Evolutionary conservation across 2,113 vertebrate genomes (phyloP), one percentile per base, ranked within the genome.

Genomic region (Lanius ludovicianus): DNA sequence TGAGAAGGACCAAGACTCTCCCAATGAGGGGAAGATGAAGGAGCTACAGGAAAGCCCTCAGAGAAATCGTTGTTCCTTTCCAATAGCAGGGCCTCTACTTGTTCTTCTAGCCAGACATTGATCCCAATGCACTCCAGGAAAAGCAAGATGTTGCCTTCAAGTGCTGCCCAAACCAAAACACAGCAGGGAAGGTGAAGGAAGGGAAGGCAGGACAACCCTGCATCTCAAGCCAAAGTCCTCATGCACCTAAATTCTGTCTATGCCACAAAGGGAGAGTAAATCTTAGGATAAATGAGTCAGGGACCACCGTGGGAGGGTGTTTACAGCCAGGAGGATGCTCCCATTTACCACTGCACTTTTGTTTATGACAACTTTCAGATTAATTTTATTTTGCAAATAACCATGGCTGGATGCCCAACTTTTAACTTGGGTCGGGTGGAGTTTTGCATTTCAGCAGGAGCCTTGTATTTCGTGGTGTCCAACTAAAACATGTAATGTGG

Each of bases 401-500:
- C 68, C 84, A 10, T 79, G 84, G 93, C 87, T 44, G 57, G 35
- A 65, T 90, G 92, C 89, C 93, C 13, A 30, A 47, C 57, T 85
- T 82, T 87, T 91, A 96, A 80, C 84, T 83, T 65, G 2, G 9
- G 86, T 70, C 1, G 21, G 84, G 86, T 90, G 95, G 91, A 1
- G 33, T 69, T 89, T 67, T 96, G 53, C 80, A 24, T 81, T 96
- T 95, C 83, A 93, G 91, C 89, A 95, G 87, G 90, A 91, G 75
- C 79, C 83, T 90, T 86, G 60, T 19, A 30, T 93, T 84, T 84
- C 56, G 19, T 64, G 81, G 84, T 79, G 89, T 97, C 97, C 97
- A 97, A 97, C 84, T 88, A 94, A 97, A 97, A 97, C 97, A 97
- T 96, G 94, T 97, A 93, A 96, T 96, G 96, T 96, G 95, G 95